Evolutionary conservation across 2,113 vertebrate genomes (phyloP).

Genomic region (Phocoena sinus): DNA sequence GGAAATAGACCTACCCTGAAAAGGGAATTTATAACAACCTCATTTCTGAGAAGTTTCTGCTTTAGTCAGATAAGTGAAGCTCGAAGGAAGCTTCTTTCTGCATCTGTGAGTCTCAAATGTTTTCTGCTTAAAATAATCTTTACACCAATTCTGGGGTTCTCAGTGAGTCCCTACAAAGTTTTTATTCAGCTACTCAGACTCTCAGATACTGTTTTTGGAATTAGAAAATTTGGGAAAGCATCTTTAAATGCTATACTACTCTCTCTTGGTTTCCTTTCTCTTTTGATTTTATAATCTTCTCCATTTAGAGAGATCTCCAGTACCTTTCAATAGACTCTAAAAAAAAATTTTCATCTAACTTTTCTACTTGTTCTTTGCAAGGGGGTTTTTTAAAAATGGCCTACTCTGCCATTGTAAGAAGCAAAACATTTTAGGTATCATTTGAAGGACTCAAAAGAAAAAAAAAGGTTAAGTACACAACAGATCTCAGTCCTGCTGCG

Average conservation of each 20-base stretch:
- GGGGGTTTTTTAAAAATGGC: neutral
- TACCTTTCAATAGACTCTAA: neutral
- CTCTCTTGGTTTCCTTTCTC: neutral
- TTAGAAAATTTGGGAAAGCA: neutral
- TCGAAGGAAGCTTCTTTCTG: neutral
- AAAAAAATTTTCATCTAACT: neutral
- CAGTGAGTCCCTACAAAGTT: neutral
- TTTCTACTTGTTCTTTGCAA: neutral
- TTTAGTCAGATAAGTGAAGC: neutral
- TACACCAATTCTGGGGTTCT: neutral
- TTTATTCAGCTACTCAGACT: neutral
- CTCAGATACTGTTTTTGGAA: neutral
- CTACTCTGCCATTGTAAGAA: neutral
- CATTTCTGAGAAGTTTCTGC: conserved; percentile 19
- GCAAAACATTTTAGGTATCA: neutral
- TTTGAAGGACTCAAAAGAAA: neutral
- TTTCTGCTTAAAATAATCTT: neutral
- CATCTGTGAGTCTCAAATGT: neutral
- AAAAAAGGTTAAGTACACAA: neutral
- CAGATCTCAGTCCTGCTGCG: neutral
- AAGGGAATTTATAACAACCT: neutral
- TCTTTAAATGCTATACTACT: neutral
- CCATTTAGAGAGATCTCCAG: neutral
- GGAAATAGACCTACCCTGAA: neutral
- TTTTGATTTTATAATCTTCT: conserved; percentile 26